Evolutionary conservation across 2,113 vertebrate species (phyloP), one percentile per base, ranked within the genome.

Genomic region (Symphodus melops): DNA sequence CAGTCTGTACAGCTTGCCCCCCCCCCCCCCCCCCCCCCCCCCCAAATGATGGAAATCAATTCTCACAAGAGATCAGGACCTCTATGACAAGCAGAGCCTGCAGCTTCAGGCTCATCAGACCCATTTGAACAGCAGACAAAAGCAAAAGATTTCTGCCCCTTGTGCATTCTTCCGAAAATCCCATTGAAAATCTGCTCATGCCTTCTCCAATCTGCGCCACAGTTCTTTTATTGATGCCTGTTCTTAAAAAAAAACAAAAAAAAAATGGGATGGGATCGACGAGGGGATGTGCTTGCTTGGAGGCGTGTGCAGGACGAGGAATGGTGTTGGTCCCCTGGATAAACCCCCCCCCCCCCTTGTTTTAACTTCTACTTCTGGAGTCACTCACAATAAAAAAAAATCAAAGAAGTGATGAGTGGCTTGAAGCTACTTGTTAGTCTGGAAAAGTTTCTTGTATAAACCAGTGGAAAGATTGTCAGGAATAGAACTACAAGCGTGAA

Each of bases 11-110:
- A 52, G 71, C 79, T 51, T n/a, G n/a, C n/a, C n/a, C n/a, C n/a
- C n/a, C n/a, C n/a, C n/a, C n/a, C n/a, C n/a, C n/a, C n/a, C n/a
- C n/a, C n/a, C n/a, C n/a, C n/a, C n/a, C n/a, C 72, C 75, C 79
- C 85, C 84, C 78, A 92, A 93, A 93, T 91, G 91, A 94, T 93
- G 92, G 81, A 91, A 94, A 94, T 95, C 90, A 93, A 93, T 92
- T 94, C 90, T 91, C 91, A 91, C 88, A 88, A 91, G 90, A 93
- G 92, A 93, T 93, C 92, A 92, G 86, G 92, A 92, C 92, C 91
- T 83, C 88, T 90, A 68, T 90, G 92, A 92, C 91, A 91, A 89
- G 87, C 86, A 77, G 69, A 91, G 89, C 75, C 90, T 89, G 68
- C 88, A 89, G 86, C 89, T 84, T 23, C 8, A 55, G 78, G 85